Evolutionary conservation across 2,113 vertebrate genomes (phyloP).

Genomic region (Catagonus wagneri): DNA sequence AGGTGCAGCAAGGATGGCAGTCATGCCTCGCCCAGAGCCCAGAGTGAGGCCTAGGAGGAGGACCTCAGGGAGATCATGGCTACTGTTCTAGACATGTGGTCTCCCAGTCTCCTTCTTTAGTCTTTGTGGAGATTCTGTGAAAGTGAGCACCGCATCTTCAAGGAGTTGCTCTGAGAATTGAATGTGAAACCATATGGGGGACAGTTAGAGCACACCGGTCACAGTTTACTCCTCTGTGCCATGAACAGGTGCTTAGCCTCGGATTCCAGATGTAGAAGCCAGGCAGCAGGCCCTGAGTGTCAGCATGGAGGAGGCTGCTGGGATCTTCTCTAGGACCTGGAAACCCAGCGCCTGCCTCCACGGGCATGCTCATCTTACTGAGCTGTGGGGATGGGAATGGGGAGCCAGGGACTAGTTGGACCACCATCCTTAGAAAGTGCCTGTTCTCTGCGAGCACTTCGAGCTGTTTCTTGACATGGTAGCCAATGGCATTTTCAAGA

Average conservation of each 20-base stretch:
- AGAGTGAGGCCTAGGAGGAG: background rate
- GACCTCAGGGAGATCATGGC: background rate
- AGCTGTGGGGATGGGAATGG: fast-evolving
- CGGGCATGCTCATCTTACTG: background rate
- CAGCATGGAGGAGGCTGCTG: background rate
- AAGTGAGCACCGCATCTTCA: background rate
- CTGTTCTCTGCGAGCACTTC: background rate
- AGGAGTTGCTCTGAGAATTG: background rate
- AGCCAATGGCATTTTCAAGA: background rate
- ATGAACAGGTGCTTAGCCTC: background rate
- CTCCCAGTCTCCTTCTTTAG: background rate
- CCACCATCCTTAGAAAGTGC: background rate
- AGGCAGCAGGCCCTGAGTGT: background rate
- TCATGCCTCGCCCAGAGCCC: background rate
- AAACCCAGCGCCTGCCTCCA: background rate
- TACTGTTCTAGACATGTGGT: background rate
- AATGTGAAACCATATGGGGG: background rate
- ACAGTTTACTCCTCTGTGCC: background rate
- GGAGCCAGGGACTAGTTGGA: background rate
- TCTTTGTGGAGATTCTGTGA: background rate
- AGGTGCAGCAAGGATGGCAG: background rate
- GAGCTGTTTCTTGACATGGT: background rate
- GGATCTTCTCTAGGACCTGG: background rate
- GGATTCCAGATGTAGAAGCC: background rate
- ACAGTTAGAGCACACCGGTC: background rate